These are phyloP conservation scores for Coreius guichenoti DNA, from an alignment of 2,797 vertebrate species.

Conservation along the genomic window DNA sequence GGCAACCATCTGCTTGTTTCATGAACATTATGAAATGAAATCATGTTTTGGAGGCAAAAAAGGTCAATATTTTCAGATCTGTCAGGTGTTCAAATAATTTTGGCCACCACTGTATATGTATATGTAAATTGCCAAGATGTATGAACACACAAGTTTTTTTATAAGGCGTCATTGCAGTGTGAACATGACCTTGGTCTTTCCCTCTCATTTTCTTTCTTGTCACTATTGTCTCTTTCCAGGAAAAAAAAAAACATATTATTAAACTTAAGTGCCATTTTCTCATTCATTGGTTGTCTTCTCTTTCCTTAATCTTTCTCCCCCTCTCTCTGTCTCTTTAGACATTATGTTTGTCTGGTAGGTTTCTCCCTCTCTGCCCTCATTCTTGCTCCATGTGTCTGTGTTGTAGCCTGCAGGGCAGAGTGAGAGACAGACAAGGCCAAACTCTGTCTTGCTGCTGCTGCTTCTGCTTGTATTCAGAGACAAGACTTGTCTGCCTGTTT, in stretches of 20 bases:
- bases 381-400: conserved; percentile 8
- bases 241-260: not conserved
- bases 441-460: conserved; percentile 49
- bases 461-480: conserved; percentile 42
- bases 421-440: conserved; percentile 45
- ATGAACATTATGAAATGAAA: no score
- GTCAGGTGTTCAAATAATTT: no score
- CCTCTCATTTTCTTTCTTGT: not conserved
- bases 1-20: no score
- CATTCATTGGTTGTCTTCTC: not conserved
- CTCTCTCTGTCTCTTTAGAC: conserved; percentile 16
- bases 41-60: no score
- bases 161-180: not conserved
- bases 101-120: no score
- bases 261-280: not conserved
- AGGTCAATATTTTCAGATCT: no score
- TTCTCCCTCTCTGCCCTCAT: conserved; percentile 15
- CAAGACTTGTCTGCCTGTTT: conserved; percentile 16
- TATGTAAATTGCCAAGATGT: no score
- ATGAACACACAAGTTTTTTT: not conserved
- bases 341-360: conserved; percentile 7
- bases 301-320: conserved; percentile 8
- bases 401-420: conserved; percentile 30
- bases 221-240: not conserved
- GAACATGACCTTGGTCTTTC: not conserved